Evolutionary conservation across 2,797 vertebrate genomes (phyloP), one percentile per base, ranked within the genome.

Genomic region (Eutrigla gurnardus): DNA sequence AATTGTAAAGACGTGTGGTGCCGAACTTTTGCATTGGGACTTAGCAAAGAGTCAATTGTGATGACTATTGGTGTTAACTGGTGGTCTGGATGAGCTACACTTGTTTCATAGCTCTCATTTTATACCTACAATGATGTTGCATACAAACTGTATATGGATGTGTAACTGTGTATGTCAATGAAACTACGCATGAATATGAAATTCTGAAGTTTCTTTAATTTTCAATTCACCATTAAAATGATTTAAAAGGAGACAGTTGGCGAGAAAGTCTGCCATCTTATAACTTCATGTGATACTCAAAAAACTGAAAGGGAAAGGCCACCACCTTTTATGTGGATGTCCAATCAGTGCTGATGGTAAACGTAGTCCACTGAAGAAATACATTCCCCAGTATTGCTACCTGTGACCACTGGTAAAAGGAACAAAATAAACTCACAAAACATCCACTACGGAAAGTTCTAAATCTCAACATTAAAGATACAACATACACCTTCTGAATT

Each of bases 81-180:
- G 25, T 25, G 25, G 25, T 25, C 25, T 25, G 25, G 25, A 25
- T 25, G 25, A 25, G 25, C 25, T 25, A 25, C 25, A 25, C 25
- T 25, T 25, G 25, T 15, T n/a, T 37, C 49, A 46, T 70, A 63
- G 57, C 47, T 77, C 70, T 75, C 60, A 70, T 70, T 85, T 77
- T 77, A 55, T 77, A 77, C 7, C 6, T 52, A 7, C 13, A 12
- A 54, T 12, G 12, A 0, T 17, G 13, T 3, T 43, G 9, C 7
- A 55, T 59, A 67, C 59, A 67, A 55, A 40, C 32, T 57, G 11
- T 67, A 73, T 33, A 50, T 70, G 45, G 47, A 49, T 47, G 57
- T 70, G 7, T 42, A 67, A 61, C 25, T 49, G n/a, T 50, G 4
- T 74, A 8, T 76, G 32, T 73, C 15, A 47, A 35, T 52, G 1